These are phyloP conservation scores for Phengaris alcon DNA, from an alignment of 2,888 invertebrate species.

Conservation along the genomic window DNA sequence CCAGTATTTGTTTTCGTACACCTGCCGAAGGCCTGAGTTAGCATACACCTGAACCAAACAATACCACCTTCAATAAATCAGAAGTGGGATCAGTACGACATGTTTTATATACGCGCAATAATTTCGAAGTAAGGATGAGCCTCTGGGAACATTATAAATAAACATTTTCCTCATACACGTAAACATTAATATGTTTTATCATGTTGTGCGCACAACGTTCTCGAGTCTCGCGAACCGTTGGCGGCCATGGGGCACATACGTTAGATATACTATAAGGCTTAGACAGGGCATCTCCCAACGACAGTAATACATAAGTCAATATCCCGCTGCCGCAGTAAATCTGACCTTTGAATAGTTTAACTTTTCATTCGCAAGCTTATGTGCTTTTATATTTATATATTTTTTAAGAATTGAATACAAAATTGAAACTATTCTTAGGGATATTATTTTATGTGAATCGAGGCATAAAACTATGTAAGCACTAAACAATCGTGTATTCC, in stretches of 20 bases:
- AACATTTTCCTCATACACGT: too few relatives aligned
- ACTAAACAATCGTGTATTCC: neutral
- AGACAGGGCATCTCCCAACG: neutral
- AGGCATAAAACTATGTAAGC: neutral
- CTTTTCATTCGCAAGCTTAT: neutral
- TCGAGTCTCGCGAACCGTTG: too few relatives aligned
- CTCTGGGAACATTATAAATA: neutral
- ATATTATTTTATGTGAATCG: neutral
- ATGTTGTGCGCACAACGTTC: too few relatives aligned
- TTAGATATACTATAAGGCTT: too few relatives aligned
- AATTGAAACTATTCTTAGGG: neutral
- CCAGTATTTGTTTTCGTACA: constrained; percentile 29
- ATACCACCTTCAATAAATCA: constrained; percentile 32
- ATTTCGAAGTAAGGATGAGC: neutral
- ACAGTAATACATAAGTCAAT: neutral
- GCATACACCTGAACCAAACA: constrained; percentile 35
- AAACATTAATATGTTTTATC: too few relatives aligned
- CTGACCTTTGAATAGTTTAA: constrained; percentile 2
- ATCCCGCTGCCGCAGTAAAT: neutral
- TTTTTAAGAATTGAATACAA: neutral
- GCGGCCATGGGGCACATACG: too few relatives aligned
- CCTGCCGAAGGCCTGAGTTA: constrained; percentile 35
- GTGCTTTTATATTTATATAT: neutral
- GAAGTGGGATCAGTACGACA: constrained; percentile 21
- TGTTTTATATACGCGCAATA: neutral